Conservation (phyloP, 2,888 invertebrate genomes). For the Metacarcinus magister region DNA sequence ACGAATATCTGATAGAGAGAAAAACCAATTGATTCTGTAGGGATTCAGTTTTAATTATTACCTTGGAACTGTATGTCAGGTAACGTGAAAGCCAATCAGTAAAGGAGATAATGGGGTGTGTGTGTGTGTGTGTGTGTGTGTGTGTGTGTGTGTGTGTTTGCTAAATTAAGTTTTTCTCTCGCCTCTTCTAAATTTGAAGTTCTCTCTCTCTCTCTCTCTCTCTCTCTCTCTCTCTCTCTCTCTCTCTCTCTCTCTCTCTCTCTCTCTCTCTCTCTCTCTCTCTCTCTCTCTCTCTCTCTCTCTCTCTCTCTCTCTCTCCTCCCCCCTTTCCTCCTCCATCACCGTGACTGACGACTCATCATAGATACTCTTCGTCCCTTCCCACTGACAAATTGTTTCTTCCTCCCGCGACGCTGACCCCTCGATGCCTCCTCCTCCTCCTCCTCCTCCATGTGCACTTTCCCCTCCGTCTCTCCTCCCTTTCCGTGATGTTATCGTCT, state of each 20-base stretch:
- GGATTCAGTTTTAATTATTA: too few species aligned
- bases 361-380: neutral
- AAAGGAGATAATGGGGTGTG: too few species aligned
- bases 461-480: neutral
- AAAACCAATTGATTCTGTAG: too few species aligned
- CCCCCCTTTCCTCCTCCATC: slow-evolving; percentile 57
- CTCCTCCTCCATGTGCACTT: neutral
- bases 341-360: slow-evolving; percentile 32
- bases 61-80: too few species aligned
- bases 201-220: slow-evolving; percentile 9
- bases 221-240: neutral
- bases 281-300: neutral
- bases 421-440: neutral
- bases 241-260: neutral
- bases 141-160: too few species aligned
- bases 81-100: too few species aligned
- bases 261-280: neutral
- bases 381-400: slow-evolving; percentile 27
- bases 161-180: too few species aligned
- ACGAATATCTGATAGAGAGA: too few species aligned
- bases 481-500: neutral
- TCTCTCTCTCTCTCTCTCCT: neutral
- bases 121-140: too few species aligned
- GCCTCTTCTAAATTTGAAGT: too few species aligned
- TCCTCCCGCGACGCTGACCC: slow-evolving; percentile 47